A percentile compares a stretch with the other conserved stretches of the same genome.
phyloP scores from a whole-genome alignment of 2,113 vertebrate genomes.

The Euleptes europaea region DNA sequence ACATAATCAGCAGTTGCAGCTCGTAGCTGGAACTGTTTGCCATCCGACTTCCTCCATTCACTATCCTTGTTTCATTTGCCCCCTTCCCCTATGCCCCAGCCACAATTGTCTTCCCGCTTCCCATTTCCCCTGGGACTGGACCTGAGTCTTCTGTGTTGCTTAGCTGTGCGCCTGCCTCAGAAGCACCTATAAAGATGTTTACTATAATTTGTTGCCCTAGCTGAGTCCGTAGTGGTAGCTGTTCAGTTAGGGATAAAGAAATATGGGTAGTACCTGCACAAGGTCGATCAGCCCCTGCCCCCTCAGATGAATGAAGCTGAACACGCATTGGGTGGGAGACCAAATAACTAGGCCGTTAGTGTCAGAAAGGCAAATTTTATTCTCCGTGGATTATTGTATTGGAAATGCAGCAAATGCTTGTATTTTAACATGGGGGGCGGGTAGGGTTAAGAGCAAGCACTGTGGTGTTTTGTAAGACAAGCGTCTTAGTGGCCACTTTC shows the following conservation, averaged over 20 bases:
- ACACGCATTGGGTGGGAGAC: too few relatives aligned
- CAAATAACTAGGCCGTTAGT: background rate
- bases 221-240: background rate
- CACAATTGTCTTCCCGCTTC: background rate
- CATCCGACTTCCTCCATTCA: background rate
- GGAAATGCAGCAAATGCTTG: too few relatives aligned
- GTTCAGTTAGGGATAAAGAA: background rate
- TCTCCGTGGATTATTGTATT: background rate
- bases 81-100: background rate
- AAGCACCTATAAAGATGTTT: too few relatives aligned
- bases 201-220: background rate
- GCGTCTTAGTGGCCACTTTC: too few relatives aligned
- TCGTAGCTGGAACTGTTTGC: background rate
- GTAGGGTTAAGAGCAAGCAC: too few relatives aligned
- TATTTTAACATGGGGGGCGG: too few relatives aligned
- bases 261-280: background rate
- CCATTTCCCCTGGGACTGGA: background rate
- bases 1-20: background rate
- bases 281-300: too few relatives aligned
- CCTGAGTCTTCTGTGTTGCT: background rate
- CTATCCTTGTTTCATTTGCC: background rate
- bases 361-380: background rate
- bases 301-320: background rate
- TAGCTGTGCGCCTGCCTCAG: background rate
- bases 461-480: too few relatives aligned